These are phyloP conservation scores for Temnothorax rugatulus DNA, from an alignment of 2,888 invertebrate species.

Conservation along the genomic window DNA sequence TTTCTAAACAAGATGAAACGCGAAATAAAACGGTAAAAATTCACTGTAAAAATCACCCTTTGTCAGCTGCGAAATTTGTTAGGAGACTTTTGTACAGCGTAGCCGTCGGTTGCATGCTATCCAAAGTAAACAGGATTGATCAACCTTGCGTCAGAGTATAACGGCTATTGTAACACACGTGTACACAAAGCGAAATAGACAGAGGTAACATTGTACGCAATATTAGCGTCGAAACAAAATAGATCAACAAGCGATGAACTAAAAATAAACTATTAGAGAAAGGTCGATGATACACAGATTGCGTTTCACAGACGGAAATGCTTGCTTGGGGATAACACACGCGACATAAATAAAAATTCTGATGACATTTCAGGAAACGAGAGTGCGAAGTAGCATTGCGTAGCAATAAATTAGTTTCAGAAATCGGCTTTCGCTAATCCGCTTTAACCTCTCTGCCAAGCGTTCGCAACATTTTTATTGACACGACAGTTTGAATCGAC, in stretches of 20 bases:
- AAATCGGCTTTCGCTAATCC: constrained; percentile 51
- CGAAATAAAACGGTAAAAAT: neutral
- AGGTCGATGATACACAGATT: neutral
- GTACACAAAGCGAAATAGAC: constrained; percentile 43
- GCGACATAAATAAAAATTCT: constrained; percentile 37
- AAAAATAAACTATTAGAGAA: constrained; percentile 13
- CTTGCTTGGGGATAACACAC: constrained; percentile 19
- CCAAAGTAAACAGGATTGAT: constrained; percentile 66
- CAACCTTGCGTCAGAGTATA: constrained; percentile 46
- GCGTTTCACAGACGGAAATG: constrained; percentile 1
- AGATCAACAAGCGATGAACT: constrained; percentile 45
- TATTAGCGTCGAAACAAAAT: constrained; percentile 49
- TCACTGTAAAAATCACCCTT: constrained; percentile 1
- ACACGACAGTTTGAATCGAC: constrained; percentile 49
- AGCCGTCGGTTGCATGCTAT: constrained; percentile 12
- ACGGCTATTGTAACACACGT: constrained; percentile 64
- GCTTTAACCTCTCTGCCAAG: constrained; percentile 26
- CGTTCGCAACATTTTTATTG: constrained; percentile 56
- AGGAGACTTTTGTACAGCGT: constrained; percentile 21
- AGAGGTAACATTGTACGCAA: constrained; percentile 52
- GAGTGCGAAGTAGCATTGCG: constrained; percentile 20
- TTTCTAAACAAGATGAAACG: neutral
- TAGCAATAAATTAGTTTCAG: constrained; percentile 49
- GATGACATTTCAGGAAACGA: constrained; percentile 11
- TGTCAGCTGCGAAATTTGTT: constrained; percentile 56